These are phyloP conservation scores for Clostera curtula DNA, from an alignment of 2,888 invertebrate species.

Conservation along the genomic window DNA sequence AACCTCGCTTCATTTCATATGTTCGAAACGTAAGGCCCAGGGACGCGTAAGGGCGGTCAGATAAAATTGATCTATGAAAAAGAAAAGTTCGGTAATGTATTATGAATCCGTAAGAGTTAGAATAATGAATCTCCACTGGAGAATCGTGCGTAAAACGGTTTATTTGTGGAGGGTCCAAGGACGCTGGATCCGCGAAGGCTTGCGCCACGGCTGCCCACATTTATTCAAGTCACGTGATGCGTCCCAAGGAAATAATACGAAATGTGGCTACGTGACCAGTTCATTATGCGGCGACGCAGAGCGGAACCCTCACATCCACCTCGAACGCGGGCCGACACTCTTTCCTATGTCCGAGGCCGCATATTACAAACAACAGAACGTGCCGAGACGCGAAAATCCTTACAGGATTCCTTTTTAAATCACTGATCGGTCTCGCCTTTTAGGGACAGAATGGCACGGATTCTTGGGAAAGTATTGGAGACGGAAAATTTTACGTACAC, in stretches of 20 bases:
- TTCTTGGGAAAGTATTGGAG: slow-evolving; percentile 3
- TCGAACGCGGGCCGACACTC: slow-evolving; percentile 26
- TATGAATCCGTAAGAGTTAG: slow-evolving; percentile 61
- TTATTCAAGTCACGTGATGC: slow-evolving; percentile 72
- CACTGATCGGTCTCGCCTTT: slow-evolving; percentile 11
- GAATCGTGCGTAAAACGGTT: slow-evolving; percentile 73
- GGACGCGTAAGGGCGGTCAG: slow-evolving; percentile 25
- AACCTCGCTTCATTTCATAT: no score
- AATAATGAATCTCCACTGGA: slow-evolving; percentile 70
- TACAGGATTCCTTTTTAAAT: slow-evolving; percentile 38
- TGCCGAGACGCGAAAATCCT: slow-evolving; percentile 34
- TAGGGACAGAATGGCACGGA: not conserved
- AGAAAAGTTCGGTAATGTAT: slow-evolving; percentile 41
- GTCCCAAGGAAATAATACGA: slow-evolving; percentile 75
- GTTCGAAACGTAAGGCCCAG: slow-evolving; percentile 19
- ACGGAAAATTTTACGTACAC: not conserved
- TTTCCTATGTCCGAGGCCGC: slow-evolving; percentile 32
- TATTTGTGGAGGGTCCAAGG: slow-evolving; percentile 70
- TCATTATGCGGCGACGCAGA: slow-evolving; percentile 67
- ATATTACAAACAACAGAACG: slow-evolving; percentile 46
- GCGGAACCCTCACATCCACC: slow-evolving; percentile 46
- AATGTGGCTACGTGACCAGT: slow-evolving; percentile 75
- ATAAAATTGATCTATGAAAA: slow-evolving; percentile 31
- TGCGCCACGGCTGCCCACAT: slow-evolving; percentile 43
- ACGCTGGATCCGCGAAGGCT: slow-evolving; percentile 42